Base-by-base conservation (phyloP, 2,113 vertebrate genomes). In the Sylvietta virens region DNA sequence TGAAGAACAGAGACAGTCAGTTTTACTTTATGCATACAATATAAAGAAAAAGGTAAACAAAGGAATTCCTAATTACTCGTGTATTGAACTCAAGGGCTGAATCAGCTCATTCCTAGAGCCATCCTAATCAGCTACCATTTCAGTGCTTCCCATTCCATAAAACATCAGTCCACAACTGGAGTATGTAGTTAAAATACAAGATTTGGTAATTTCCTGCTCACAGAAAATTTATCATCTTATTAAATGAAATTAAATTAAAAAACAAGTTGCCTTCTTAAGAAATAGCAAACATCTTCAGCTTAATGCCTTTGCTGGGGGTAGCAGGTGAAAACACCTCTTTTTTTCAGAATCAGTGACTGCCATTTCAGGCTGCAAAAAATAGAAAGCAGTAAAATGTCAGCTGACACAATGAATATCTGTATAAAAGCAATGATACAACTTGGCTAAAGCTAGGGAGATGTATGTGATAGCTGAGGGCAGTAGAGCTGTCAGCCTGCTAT, bases 301-400 rank as follows among this genome's bases (percentile, higher is more conserved):
- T 73, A 77, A 88, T 74, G 79, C n/a, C 58, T 81, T 86, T 83
- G 20, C 58, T 81, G 39, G 33, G 81, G 53, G 35, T 67, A 94
- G 84, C 92, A 97, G 94, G 91, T 96, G 81, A 95, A 94, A 96
- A 94, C 92, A 95, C 90, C 86, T 95, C 81, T 92, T 96, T 94
- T 88, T 92, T 95, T 78, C 91, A 90, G 77, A 88, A 91, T 81
- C 90, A 93, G 54, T 70, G 86, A 64, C 94, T 95, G 86, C 91
- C 91, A 94, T 96, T 95, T 97, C 86, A 95, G 91, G 86, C 74
- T 88, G 93, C 81, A 94, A 93, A 95, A 97, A 97, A 95, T 74
- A 97, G 91, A 96, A 96, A 87, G 86, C 74, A 94, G 78, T 84
- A 94, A 97, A 97, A 97, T 97, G 95, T 97, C 97, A 96, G 91